Base-by-base conservation (phyloP, 2,113 vertebrate genomes). In the Hippoglossus stenolepis region DNA sequence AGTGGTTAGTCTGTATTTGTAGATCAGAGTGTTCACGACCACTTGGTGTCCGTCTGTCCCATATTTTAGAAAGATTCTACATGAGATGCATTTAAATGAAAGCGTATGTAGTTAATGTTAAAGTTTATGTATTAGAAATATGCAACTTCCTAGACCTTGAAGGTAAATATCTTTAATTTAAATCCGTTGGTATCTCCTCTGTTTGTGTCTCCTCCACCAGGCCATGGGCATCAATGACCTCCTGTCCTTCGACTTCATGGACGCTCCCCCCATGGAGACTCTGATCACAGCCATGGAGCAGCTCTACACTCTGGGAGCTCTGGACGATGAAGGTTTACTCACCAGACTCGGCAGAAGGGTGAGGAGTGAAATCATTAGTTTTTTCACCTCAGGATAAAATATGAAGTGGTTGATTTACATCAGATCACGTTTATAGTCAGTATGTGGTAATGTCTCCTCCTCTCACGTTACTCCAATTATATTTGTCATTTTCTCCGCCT, bases 231-330 rank as follows among this genome's bases (percentile, higher is more conserved):
- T 99, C 93, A 99, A 99, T 2, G 98, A 99, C 88, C 91, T 99
- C 73, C 94, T 99, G 24, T 99, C 98, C 15, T 99, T 99, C 65
- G 98, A 99, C 93, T 99, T 99, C 62, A 99, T 99, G 98, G 98
- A 99, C 40, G 98, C 98, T 45, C 98, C 98, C 0, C 98, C 98
- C 0, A 99, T 99, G 97, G 98, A 99, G 90, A 99, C 98, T 1
- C 94, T 99, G 21, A 99, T 99, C 89, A 99, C 97, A 10, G 98
- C 98, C 84, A 99, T 99, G 98, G 98, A 99, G 90, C 98, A 99
- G 88, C 94, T 99, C 2, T 99, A 99, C 88, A 99, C 97, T 0
- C 93, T 99, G 85, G 98, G 97, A 59, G 96, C 98, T 26, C 92
- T 99, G 92, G 98, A 99, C 2, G 97, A 99, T 0, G 98, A 99